Evolutionary conservation across 2,888 invertebrate species (phyloP).

Genomic region (Nowickia ferox): DNA sequence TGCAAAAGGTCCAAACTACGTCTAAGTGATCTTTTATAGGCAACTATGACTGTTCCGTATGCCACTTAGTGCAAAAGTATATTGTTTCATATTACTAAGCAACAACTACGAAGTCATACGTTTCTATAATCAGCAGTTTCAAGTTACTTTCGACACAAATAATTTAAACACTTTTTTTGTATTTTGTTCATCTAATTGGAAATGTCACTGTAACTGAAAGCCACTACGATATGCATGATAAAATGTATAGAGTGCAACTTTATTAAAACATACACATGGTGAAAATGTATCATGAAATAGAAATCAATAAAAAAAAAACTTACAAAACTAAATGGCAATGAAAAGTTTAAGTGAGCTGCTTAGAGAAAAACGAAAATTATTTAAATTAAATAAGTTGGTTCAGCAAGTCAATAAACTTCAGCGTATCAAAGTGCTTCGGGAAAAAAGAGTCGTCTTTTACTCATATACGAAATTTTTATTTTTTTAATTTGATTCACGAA

Average conservation of each 20-base stretch:
- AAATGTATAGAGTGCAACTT: constrained; percentile 64
- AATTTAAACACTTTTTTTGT: no score
- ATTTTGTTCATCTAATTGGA: constrained; percentile 5
- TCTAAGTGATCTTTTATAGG: no score
- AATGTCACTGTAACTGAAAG: not conserved
- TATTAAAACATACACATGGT: constrained; percentile 3
- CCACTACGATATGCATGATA: constrained; percentile 18
- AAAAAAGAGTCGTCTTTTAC: constrained; percentile 34
- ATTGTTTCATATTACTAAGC: no score
- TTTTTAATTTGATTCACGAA: constrained; percentile 25
- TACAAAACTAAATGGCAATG: not conserved
- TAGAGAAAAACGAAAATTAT: not conserved
- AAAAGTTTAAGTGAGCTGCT: constrained; percentile 12
- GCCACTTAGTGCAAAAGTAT: no score
- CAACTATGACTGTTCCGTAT: no score
- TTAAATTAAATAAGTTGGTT: constrained; percentile 1
- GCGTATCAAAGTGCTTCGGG: not conserved
- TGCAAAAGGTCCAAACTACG: no score
- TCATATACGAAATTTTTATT: not conserved
- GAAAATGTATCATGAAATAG: not conserved
- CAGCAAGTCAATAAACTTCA: constrained; percentile 38
- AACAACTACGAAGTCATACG: no score
- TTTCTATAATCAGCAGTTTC: no score
- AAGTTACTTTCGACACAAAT: no score
- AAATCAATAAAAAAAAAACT: not conserved